These are phyloP conservation scores for Falco columbarius DNA, from an alignment of 2,797 vertebrate genomes.

Conservation along the genomic window DNA sequence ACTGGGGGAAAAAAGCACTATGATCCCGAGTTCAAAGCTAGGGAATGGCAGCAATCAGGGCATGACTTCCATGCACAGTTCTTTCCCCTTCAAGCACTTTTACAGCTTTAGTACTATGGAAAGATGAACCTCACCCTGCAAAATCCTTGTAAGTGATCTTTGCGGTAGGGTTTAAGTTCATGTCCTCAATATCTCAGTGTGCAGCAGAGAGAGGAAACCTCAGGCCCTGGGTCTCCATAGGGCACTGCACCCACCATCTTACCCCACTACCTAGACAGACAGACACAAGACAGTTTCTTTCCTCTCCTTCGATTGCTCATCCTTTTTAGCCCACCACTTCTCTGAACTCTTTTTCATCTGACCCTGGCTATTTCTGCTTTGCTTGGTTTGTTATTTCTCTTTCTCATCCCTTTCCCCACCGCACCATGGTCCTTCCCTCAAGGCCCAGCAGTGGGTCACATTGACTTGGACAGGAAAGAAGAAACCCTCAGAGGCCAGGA, in stretches of 20 bases:
- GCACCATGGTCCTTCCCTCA: background rate
- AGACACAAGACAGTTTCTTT: background rate
- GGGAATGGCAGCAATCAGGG: background rate
- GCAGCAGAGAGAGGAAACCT: background rate
- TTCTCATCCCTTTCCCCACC: background rate
- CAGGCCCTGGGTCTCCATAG: fast-evolving
- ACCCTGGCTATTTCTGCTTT: background rate
- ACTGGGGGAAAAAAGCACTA: fast-evolving
- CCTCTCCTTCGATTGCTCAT: background rate
- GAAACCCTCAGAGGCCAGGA: background rate
- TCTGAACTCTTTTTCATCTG: background rate
- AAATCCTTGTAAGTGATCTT: background rate
- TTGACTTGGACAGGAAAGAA: background rate
- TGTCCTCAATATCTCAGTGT: fast-evolving
- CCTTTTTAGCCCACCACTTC: background rate
- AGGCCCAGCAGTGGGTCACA: background rate
- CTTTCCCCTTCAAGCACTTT: background rate
- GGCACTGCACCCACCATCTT: background rate
- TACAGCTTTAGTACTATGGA: background rate
- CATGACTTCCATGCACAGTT: background rate
- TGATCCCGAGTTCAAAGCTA: background rate
- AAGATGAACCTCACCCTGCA: background rate
- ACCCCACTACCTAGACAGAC: background rate
- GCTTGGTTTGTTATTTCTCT: background rate
- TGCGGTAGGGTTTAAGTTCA: background rate